Evolutionary conservation across 2,888 invertebrate species (phyloP).

Genomic region (Limnephilus marmoratus): DNA sequence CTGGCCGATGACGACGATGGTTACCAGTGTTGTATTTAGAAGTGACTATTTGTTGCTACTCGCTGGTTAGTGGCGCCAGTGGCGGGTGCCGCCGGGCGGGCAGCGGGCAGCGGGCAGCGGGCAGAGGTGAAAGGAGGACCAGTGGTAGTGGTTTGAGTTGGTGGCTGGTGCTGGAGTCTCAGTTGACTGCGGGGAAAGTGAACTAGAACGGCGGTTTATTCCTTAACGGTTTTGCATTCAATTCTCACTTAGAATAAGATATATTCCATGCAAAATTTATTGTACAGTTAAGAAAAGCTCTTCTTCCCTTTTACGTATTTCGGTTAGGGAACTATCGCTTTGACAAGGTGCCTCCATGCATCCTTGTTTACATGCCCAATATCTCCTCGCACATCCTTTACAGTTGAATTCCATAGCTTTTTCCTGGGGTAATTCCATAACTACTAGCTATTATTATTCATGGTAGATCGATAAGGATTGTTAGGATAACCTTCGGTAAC

Average conservation of each 20-base stretch:
- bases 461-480: no score
- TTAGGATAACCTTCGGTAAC: no score
- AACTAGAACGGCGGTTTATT: background rate
- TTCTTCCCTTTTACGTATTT: no score
- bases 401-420: no score
- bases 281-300: no score
- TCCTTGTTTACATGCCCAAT: no score
- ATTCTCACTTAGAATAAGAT: background rate
- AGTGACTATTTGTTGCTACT: background rate
- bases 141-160: background rate
- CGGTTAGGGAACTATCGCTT: no score
- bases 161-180: background rate
- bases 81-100: background rate
- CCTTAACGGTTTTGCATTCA: background rate
- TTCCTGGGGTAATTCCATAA: no score
- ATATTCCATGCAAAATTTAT: background rate
- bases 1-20: background rate
- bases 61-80: no score
- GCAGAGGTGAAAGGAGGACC: background rate
- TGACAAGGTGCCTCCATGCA: no score
- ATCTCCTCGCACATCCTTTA: no score
- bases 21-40: background rate
- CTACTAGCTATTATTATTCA: no score
- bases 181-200: background rate
- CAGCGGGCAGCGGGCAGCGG: background rate